Evolutionary conservation across 2,888 invertebrate genomes (phyloP), one percentile per base, ranked within the genome.

Genomic region (Chironomus riparius): DNA sequence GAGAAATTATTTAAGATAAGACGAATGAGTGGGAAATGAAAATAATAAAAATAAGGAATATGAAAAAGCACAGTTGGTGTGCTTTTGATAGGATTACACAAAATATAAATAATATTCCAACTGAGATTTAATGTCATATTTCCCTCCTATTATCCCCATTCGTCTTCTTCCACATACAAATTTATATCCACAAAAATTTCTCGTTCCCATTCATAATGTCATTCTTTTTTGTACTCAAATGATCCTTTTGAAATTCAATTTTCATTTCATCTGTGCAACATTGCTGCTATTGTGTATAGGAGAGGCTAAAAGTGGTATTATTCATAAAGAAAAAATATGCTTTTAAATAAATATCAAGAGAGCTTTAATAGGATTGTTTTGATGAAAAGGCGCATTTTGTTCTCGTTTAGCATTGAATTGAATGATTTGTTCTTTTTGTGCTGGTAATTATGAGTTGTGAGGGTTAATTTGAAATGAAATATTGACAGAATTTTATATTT

Each of bases 81-180:
- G 38, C 70, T 70, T 70, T 47, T 70, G 70, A 70, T 70, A 47
- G 70, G 70, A 70, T 70, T 70, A 70, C 70, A 70, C 38, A 70
- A 70, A n/a, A 70, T 24, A 56, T 47, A 47, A 47, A 47, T 70
- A 47, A 47, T 70, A 47, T 70, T 70, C 70, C 38, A 70, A 47
- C 70, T 70, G 70, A 70, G 70, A 70, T 70, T 70, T 70, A 70
- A 70, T 70, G 70, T 70, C 70, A 47, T 47, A 18, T 24, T 24
- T 65, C 21, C 62, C 7, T 65, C 12, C 65, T 56, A 18, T 15
- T 56, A 7, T 18, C 18, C 56, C 18, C 15, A 15, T 15, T 38
- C 38, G 38, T 38, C 38, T 38, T 38, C 38, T 10, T 38, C 38
- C 38, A 38, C 38, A 38, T 10, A 38, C 1, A 38, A 10, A 10